A percentile compares a stretch with the other conserved stretches of the same genome.
Conservation (phyloP, 2,113 vertebrate genomes). For the Stigmatopora argus region DNA sequence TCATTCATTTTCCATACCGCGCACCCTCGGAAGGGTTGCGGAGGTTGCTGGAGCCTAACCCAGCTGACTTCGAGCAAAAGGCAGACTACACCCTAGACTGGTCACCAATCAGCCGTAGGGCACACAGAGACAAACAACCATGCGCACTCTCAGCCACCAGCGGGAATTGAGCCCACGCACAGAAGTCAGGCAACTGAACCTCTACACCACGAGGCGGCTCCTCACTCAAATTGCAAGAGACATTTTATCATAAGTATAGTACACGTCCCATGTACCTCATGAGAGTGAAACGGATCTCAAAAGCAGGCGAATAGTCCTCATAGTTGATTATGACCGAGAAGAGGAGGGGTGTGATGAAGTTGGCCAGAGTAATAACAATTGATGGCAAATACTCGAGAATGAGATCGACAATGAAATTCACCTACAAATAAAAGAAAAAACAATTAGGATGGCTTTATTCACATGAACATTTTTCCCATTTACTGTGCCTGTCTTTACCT, state of each 20-base stretch:
- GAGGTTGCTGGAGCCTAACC: too few species aligned
- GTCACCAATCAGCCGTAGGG: too few species aligned
- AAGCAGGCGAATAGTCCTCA: constrained; percentile 90
- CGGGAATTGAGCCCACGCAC: too few species aligned
- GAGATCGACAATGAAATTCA: constrained; percentile 71
- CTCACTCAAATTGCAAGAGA: not conserved
- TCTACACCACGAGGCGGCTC: too few species aligned
- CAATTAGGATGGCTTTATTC: not conserved
- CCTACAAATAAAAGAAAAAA: constrained; percentile 24
- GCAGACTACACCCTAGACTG: too few species aligned
- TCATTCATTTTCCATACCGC: too few species aligned
- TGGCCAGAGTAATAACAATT: constrained; percentile 88
- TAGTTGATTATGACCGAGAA: constrained; percentile 81
- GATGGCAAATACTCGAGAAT: constrained; percentile 88
- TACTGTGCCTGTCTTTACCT: constrained; percentile 16
- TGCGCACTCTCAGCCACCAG: too few species aligned
- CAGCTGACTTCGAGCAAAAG: too few species aligned
- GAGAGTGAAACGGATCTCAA: constrained; percentile 88
- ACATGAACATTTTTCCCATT: not conserved
- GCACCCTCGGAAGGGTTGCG: too few species aligned
- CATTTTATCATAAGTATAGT: not conserved
- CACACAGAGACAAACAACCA: too few species aligned
- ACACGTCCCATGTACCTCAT: constrained; percentile 67
- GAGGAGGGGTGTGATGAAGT: constrained; percentile 81
- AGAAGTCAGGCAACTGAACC: too few species aligned